Evolutionary conservation across 2,797 vertebrate species (phyloP).

Genomic region (Thunnus albacares): DNA sequence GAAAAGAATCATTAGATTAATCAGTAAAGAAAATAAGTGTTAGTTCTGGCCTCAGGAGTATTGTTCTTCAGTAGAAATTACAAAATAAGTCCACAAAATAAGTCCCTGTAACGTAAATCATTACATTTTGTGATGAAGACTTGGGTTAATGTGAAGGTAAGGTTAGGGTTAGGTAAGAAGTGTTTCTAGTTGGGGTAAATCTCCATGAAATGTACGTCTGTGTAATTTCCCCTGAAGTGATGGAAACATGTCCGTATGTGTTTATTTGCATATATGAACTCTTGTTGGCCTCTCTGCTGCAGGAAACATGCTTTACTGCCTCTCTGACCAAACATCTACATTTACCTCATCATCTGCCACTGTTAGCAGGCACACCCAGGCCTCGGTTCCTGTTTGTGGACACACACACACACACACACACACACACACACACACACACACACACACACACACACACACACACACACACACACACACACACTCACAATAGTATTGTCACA

Average conservation of each 20-base stretch:
- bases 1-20: background rate
- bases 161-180: too few relatives aligned
- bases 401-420: constrained; percentile 19
- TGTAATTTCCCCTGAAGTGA: too few relatives aligned
- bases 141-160: too few relatives aligned
- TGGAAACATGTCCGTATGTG: background rate
- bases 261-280: constrained; percentile 39
- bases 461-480: constrained; percentile 24
- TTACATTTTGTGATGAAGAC: too few relatives aligned
- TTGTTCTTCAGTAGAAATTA: background rate
- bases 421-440: constrained; percentile 17
- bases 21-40: background rate
- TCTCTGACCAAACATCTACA: constrained; percentile 66
- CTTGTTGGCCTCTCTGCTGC: constrained; percentile 28
- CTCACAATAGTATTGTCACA: constrained; percentile 40
- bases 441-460: constrained; percentile 18
- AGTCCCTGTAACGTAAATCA: too few relatives aligned
- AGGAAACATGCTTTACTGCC: constrained; percentile 75
- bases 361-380: constrained; percentile 72
- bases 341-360: constrained; percentile 71
- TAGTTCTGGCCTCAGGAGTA: background rate
- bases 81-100: background rate
- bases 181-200: too few relatives aligned
- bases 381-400: constrained; percentile 76
- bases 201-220: too few relatives aligned